Evolutionary conservation across 2,797 vertebrate species (phyloP).

Genomic region (Nannoperca obscura): DNA sequence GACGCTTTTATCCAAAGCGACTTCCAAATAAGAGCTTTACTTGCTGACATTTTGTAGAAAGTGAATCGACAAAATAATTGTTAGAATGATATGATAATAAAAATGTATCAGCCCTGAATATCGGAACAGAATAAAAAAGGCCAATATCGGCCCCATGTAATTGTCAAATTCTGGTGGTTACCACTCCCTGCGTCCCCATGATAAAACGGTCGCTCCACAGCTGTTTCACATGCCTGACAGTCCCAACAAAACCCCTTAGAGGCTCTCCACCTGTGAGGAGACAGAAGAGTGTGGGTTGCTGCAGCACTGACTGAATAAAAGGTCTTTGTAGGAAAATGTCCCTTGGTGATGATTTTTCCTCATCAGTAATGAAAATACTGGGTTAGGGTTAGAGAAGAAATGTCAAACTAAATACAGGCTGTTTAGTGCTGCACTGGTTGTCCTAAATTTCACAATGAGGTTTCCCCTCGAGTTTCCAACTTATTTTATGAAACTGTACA

Average conservation of each 20-base stretch:
- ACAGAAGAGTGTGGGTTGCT: constrained; percentile 31
- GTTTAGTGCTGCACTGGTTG: not conserved
- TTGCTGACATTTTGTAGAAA: not conserved
- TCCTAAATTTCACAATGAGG: not conserved
- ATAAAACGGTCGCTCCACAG: constrained; percentile 36
- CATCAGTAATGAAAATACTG: constrained; percentile 1
- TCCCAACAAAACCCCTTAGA: constrained; percentile 8
- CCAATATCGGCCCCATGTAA: not conserved
- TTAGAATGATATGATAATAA: not conserved
- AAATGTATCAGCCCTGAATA: not conserved
- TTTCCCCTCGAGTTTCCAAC: not conserved
- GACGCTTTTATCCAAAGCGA: too few relatives aligned
- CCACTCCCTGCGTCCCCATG: constrained; percentile 38
- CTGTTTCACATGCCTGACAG: constrained; percentile 24
- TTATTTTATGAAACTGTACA: not conserved
- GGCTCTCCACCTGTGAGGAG: constrained; percentile 28
- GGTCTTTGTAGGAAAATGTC: constrained; percentile 37
- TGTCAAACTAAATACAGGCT: not conserved
- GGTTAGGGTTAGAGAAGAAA: not conserved
- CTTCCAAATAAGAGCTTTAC: too few relatives aligned
- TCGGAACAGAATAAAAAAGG: not conserved
- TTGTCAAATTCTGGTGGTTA: not conserved
- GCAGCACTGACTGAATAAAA: constrained; percentile 27
- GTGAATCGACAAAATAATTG: not conserved
- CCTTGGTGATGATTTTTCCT: constrained; percentile 16